Base-by-base conservation (phyloP, 2,113 vertebrate species). In the Burhinus bistriatus region DNA sequence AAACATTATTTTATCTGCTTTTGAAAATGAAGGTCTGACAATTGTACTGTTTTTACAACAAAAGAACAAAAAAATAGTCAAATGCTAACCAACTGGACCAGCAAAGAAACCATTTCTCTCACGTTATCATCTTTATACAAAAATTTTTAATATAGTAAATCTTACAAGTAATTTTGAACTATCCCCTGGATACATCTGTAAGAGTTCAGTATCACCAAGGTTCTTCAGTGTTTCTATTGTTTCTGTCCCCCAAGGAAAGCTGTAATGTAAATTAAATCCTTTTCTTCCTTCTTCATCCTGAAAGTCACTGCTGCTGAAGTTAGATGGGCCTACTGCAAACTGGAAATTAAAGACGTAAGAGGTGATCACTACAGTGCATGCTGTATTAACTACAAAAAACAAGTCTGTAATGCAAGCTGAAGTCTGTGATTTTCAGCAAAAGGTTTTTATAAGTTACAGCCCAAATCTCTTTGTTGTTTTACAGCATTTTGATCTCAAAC, bases 161-260 rank as follows among this genome's bases (percentile, higher is more conserved):
- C 98, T 95, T 85, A 99, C 99, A 71, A 98, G 98, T 38, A 99
- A 96, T 71, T 98, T 98, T 45, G 97, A 93, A 44, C 9, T 97
- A 32, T 93, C 83, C 79, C 97, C 98, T 65, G 97, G 96, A 97
- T 99, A 98, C 62, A 93, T 95, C 87, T 98, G 97, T 89, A 99
- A 93, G 89, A 99, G 98, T 66, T 99, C 98, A 3, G 94, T 47
- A 70, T 99, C 98, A 85, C 99, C 99, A 61, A 98, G 97, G 73
- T 97, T 99, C 97, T 97, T 98, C 90, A 99, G 83, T 1, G 98
- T 99, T 98, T 99, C 99, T 96, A 99, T 86, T 14, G 98, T 90
- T 97, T 99, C 98, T 55, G 93, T 98, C 26, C 99, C 99, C 99
- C 99, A 99, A 4, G 99, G 99, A 95, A 99, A 99, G 25, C 45